A percentile compares a stretch with the other conserved stretches of the same genome.
Conservation (phyloP, 2,113 vertebrate genomes). For the Nibea coibor region DNA sequence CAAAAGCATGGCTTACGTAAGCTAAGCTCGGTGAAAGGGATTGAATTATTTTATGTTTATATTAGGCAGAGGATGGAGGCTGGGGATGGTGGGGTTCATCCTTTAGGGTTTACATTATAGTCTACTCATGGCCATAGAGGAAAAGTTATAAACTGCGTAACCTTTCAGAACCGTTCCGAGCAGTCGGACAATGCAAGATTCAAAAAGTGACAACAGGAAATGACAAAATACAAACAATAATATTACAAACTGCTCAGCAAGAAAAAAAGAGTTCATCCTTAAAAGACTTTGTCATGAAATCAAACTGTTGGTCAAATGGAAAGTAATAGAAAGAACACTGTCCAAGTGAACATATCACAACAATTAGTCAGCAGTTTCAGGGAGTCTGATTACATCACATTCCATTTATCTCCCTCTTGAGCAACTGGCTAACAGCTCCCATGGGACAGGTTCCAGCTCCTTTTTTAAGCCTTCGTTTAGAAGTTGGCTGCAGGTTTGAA, state of each 20-base stretch:
- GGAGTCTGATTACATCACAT: background rate
- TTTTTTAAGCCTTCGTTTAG: background rate
- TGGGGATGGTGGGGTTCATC: too few species aligned
- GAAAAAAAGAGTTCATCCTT: too few species aligned
- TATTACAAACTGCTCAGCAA: too few species aligned
- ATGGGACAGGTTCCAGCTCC: background rate
- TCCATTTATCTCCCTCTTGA: background rate
- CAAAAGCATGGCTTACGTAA: background rate
- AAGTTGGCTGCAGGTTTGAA: background rate
- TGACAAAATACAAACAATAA: too few species aligned
- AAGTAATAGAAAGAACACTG: background rate
- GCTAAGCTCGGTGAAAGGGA: background rate
- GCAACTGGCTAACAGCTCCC: background rate
- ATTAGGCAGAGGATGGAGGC: background rate
- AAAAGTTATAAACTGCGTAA: too few species aligned
- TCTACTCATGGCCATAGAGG: too few species aligned
- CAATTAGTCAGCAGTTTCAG: background rate
- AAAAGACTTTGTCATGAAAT: too few species aligned
- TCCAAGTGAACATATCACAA: background rate
- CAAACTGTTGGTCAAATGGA: too few species aligned
- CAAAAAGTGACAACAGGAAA: too few species aligned
- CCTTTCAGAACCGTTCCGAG: too few species aligned
- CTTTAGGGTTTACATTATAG: too few species aligned
- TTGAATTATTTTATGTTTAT: background rate
- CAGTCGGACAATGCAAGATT: too few species aligned